Percentiles rank a stretch among this genome's conserved stretches.
These are phyloP conservation scores for Megalopta genalis DNA, from an alignment of 1,140 invertebrate species.

Conservation along the genomic window DNA sequence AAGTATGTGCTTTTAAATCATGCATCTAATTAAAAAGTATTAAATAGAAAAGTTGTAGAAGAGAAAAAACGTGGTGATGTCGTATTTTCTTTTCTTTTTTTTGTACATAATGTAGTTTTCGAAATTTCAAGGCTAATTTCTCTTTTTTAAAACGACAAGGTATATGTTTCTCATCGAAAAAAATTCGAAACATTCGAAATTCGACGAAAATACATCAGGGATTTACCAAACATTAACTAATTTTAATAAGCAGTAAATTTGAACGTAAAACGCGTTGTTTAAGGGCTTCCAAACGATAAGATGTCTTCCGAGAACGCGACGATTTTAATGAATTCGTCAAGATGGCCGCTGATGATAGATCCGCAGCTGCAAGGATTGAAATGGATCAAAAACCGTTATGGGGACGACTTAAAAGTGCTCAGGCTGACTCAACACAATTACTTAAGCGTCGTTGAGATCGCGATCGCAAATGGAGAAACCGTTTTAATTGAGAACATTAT, in stretches of 20 bases:
- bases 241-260: neutral
- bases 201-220: no score
- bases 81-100: no score
- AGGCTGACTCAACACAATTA: slow-evolving; percentile 91
- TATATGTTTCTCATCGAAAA: no score
- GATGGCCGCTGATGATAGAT: slow-evolving; percentile 98
- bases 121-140: no score
- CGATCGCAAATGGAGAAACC: slow-evolving; percentile 86
- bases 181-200: no score
- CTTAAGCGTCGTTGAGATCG: slow-evolving; percentile 90
- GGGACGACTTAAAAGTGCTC: slow-evolving; percentile 86
- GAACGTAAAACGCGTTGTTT: slow-evolving; percentile 21
- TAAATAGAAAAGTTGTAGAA: no score
- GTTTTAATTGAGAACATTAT: slow-evolving; percentile 94
- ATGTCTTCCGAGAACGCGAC: slow-evolving; percentile 98
- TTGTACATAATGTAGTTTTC: no score
- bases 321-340: slow-evolving; percentile 92
- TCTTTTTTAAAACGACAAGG: no score
- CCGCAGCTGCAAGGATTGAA: slow-evolving; percentile 96
- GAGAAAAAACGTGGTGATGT: no score
- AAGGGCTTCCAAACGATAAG: slow-evolving; percentile 90
- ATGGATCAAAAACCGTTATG: slow-evolving; percentile 95
- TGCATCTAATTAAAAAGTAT: no score
- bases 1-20: no score
- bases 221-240: neutral